Evolutionary conservation across 2,113 vertebrate species (phyloP).

Genomic region (Acrocephalus kingi): DNA sequence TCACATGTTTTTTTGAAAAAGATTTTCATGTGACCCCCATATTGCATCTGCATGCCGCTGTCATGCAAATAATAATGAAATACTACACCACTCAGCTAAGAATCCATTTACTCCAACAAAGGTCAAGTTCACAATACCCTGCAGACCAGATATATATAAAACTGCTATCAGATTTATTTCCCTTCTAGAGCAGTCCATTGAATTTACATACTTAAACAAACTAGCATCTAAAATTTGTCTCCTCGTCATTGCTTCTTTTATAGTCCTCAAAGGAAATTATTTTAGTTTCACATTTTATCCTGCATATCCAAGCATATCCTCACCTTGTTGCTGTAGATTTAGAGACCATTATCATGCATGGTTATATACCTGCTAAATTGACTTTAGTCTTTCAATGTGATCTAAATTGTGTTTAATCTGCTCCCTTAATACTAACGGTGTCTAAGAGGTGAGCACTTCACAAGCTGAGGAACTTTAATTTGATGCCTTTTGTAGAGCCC

Average conservation of each 20-base stretch:
- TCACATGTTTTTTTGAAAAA: neutral
- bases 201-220: constrained; percentile 64
- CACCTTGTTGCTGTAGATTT: constrained; percentile 48
- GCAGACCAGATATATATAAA: neutral
- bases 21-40: neutral
- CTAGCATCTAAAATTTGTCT: constrained; percentile 45
- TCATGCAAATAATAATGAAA: constrained; percentile 2
- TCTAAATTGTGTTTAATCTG: constrained; percentile 56
- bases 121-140: constrained; percentile 46
- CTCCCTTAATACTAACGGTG: constrained; percentile 34
- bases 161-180: constrained; percentile 40
- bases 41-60: neutral
- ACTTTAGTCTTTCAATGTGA: constrained; percentile 37
- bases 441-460: constrained; percentile 14
- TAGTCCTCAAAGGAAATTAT: constrained; percentile 51
- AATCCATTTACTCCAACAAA: constrained; percentile 3
- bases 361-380: constrained; percentile 55
- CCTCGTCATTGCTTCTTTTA: constrained; percentile 11
- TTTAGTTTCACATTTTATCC: constrained; percentile 45
- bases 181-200: constrained; percentile 40
- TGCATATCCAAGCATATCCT: constrained; percentile 31
- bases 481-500: constrained; percentile 4
- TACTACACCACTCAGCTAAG: neutral
- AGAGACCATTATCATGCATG: constrained; percentile 42
- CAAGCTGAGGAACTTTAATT: constrained; percentile 39